Evolutionary conservation across 2,113 vertebrate genomes (phyloP).

Genomic region (Leucosticte australis): DNA sequence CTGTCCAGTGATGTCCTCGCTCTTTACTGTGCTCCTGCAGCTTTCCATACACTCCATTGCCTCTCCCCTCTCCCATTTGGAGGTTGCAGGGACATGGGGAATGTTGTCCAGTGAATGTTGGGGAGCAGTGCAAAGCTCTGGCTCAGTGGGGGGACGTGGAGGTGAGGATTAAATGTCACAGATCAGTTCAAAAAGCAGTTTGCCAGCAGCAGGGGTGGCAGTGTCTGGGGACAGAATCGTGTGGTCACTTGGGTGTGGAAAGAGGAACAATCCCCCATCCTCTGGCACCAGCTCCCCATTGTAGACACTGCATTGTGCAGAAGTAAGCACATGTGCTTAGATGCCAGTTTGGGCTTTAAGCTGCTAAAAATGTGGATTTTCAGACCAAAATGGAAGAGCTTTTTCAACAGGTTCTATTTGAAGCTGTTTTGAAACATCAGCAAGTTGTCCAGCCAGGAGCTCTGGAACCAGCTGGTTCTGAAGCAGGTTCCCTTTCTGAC

Average conservation of each 20-base stretch:
- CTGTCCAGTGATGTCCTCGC: not conserved
- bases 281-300: not conserved
- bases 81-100: not conserved
- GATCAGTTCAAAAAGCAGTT: not conserved
- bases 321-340: not conserved
- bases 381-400: not conserved
- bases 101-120: not conserved
- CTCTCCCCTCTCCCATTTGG: not conserved
- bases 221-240: not conserved
- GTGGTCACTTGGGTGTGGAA: not conserved
- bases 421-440: not conserved
- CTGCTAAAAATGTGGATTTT: not conserved
- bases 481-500: not conserved
- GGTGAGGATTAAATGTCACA: not conserved
- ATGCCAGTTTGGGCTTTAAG: not conserved
- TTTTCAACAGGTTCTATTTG: not conserved
- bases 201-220: not conserved
- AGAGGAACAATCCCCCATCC: not conserved
- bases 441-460: not conserved
- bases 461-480: not conserved
- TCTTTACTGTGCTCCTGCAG: constrained; percentile 1
- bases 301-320: not conserved
- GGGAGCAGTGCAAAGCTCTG: not conserved
- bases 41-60: not conserved
- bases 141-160: not conserved